Conservation (phyloP, 2,888 invertebrate species). For the Apodemia duryi region DNA sequence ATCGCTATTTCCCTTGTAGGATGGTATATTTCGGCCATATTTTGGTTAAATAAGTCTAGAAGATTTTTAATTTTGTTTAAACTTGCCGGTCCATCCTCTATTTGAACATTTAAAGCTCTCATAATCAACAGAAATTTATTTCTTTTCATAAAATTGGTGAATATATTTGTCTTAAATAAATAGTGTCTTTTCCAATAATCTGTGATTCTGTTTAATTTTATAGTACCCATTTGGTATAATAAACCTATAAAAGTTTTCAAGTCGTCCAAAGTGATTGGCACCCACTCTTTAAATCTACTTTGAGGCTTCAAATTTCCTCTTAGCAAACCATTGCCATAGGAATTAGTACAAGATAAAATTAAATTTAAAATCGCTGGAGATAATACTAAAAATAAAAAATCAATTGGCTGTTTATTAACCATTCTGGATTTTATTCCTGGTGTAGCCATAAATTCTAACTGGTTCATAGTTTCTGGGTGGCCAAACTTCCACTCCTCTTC, state of each 20-base stretch:
- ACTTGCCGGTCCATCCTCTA: conserved; percentile 17
- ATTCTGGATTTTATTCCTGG: conserved; percentile 21
- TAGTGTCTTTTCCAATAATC: conserved; percentile 14
- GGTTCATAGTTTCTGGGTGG: conserved; percentile 15
- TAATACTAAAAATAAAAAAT: conserved; percentile 22
- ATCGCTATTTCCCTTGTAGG: conserved; percentile 12
- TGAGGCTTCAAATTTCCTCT: conserved; percentile 11
- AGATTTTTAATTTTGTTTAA: conserved; percentile 18
- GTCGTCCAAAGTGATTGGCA: conserved; percentile 19
- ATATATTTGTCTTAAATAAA: conserved; percentile 18
- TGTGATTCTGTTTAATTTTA: conserved; percentile 11
- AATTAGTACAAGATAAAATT: conserved; percentile 16
- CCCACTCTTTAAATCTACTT: conserved; percentile 18
- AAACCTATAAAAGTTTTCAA: conserved; percentile 20
- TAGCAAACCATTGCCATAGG: conserved; percentile 1
- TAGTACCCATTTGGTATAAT: conserved; percentile 17
- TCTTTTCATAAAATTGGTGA: conserved; percentile 19
- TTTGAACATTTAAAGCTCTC: conserved; percentile 18
- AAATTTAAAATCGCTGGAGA: conserved; percentile 22
- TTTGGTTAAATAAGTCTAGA: conserved; percentile 11
- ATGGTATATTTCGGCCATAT: conserved; percentile 11
- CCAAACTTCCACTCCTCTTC: conserved; percentile 8
- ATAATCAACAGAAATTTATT: conserved; percentile 18
- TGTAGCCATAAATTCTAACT: conserved; percentile 20
- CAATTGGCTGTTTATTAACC: conserved; percentile 21